Conservation (phyloP, 2,888 invertebrate genomes). For the Trissolcus brochymenae region DNA sequence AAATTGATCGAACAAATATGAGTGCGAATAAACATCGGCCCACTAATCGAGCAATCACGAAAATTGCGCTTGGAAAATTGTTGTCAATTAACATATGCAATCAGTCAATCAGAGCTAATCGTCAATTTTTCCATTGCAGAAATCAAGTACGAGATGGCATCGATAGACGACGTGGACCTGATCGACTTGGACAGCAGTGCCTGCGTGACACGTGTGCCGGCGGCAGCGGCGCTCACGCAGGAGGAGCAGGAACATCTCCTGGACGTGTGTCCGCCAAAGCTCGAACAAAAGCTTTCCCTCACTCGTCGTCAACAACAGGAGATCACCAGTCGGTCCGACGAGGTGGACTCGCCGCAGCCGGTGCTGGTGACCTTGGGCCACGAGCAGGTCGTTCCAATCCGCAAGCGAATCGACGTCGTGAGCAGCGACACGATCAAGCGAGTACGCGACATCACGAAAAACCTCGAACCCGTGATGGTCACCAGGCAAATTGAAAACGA, state of each 20-base stretch:
- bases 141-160: conserved; percentile 64
- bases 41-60: background rate
- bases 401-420: conserved; percentile 73
- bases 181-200: conserved; percentile 70
- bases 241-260: conserved; percentile 74
- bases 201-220: conserved; percentile 59
- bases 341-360: conserved; percentile 41
- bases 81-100: no score
- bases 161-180: conserved; percentile 69
- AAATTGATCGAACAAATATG: no score
- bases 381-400: conserved; percentile 71
- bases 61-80: background rate
- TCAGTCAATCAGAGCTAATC: conserved; percentile 1
- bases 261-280: conserved; percentile 72
- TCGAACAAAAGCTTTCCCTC: conserved; percentile 72
- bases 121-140: conserved; percentile 20
- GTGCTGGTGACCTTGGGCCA: conserved; percentile 73
- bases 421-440: conserved; percentile 74
- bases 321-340: conserved; percentile 43
- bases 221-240: conserved; percentile 60
- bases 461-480: conserved; percentile 71
- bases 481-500: conserved; percentile 14
- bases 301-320: conserved; percentile 65
- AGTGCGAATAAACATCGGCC: no score
- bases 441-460: conserved; percentile 72